Conservation (phyloP, 2,113 vertebrate genomes). For the Pelecanus crispus region DNA sequence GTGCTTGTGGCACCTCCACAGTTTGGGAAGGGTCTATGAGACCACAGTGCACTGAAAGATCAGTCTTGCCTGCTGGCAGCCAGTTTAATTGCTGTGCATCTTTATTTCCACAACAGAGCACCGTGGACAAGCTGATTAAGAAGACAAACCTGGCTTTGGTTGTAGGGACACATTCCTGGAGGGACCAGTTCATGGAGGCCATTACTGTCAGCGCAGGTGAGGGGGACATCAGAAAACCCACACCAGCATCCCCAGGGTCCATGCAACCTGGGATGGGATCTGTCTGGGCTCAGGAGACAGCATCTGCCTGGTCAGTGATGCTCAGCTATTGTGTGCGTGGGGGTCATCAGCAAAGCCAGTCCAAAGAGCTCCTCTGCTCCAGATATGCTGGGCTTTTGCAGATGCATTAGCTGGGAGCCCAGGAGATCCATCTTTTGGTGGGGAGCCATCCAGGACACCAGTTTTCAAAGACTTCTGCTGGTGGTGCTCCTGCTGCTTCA, state of each 20-base stretch:
- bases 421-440: not conserved
- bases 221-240: not conserved
- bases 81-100: slow-evolving; percentile 15
- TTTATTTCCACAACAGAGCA: slow-evolving; percentile 79
- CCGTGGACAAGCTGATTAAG: slow-evolving; percentile 97
- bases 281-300: not conserved
- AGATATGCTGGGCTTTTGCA: not conserved
- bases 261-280: not conserved
- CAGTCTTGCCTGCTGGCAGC: not conserved
- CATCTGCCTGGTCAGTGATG: not conserved
- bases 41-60: not conserved
- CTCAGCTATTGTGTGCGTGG: not conserved
- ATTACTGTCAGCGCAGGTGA: slow-evolving; percentile 97
- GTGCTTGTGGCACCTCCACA: not conserved
- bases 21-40: not conserved
- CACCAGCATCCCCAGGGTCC: not conserved
- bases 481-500: not conserved
- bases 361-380: not conserved
- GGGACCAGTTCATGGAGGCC: slow-evolving; percentile 98
- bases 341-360: not conserved
- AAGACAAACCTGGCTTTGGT: slow-evolving; percentile 97
- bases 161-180: slow-evolving; percentile 97
- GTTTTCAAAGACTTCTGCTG: not conserved
- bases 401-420: not conserved
- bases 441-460: not conserved